phyloP scores from a whole-genome alignment of 2,797 vertebrate species.

The Streptopelia turtur region DNA sequence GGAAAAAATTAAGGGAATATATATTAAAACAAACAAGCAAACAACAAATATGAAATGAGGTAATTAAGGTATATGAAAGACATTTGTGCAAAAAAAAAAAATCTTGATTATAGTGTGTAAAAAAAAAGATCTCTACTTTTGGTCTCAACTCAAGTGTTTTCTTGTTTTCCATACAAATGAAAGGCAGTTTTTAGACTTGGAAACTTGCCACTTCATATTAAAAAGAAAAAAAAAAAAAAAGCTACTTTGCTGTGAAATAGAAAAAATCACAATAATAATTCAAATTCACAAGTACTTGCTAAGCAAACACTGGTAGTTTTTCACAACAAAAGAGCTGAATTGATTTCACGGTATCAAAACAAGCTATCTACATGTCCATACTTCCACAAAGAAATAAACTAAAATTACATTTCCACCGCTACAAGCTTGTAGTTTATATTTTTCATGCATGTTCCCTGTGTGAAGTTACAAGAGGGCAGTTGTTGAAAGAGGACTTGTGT shows the following conservation, averaged over 20 bases:
- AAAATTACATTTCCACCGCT: constrained; percentile 33
- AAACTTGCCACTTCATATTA: background rate
- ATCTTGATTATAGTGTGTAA: background rate
- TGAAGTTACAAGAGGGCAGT: background rate
- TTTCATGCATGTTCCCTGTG: background rate
- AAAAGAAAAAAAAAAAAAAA: background rate
- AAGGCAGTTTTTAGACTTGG: background rate
- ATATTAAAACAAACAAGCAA: background rate
- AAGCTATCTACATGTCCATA: constrained; percentile 30
- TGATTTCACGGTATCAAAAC: constrained; percentile 57
- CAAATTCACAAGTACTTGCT: constrained; percentile 46
- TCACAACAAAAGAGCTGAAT: constrained; percentile 14
- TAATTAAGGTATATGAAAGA: background rate
- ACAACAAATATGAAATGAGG: background rate
- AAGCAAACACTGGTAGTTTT: constrained; percentile 50
- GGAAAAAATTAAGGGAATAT: background rate
- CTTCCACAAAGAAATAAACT: constrained; percentile 43
- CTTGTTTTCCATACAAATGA: background rate
- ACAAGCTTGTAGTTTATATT: background rate
- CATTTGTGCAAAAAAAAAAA: background rate
- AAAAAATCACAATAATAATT: constrained; percentile 51
- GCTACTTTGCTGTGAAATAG: background rate
- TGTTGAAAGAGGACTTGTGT: background rate
- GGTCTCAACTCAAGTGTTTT: background rate
- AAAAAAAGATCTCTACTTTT: background rate